Percentiles rank a stretch among this genome's conserved stretches.
phyloP scores from a whole-genome alignment of 2,113 vertebrate genomes.

The Cnemophilus loriae region DNA sequence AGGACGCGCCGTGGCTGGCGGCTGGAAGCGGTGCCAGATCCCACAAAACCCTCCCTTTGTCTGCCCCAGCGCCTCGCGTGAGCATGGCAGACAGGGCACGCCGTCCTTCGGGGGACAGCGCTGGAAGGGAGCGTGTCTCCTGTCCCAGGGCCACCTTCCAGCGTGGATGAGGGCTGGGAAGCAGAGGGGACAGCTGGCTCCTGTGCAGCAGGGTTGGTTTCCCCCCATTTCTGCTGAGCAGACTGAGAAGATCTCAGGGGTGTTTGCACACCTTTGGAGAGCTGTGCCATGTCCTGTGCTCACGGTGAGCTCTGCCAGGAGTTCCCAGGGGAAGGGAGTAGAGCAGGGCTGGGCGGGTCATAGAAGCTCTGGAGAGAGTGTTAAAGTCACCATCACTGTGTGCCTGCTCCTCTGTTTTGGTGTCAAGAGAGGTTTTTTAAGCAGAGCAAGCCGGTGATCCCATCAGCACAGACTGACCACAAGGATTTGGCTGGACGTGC shows the following conservation, averaged over 20 bases:
- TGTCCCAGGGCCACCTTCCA: neutral
- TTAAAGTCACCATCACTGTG: rapidly evolving
- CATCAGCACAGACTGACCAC: neutral
- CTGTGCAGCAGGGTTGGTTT: neutral
- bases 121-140: neutral
- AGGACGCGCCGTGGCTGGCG: neutral
- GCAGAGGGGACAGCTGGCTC: neutral
- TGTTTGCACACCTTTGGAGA: neutral
- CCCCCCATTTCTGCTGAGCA: neutral
- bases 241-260: neutral
- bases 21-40: constrained; percentile 12
- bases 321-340: neutral
- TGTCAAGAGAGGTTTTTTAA: neutral
- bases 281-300: neutral
- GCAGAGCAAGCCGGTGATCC: rapidly evolving
- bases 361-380: rapidly evolving
- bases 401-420: rapidly evolving
- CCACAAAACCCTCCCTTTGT: neutral
- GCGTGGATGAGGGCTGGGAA: neutral
- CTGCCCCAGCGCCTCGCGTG: rapidly evolving
- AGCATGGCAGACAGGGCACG: neutral
- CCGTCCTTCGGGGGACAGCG: rapidly evolving
- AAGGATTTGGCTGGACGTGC: neutral
- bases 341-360: rapidly evolving
- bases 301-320: rapidly evolving